Evolutionary conservation across 2,888 invertebrate species (phyloP), one percentile per base, ranked within the genome.

Genomic region (Myathropa florea): DNA sequence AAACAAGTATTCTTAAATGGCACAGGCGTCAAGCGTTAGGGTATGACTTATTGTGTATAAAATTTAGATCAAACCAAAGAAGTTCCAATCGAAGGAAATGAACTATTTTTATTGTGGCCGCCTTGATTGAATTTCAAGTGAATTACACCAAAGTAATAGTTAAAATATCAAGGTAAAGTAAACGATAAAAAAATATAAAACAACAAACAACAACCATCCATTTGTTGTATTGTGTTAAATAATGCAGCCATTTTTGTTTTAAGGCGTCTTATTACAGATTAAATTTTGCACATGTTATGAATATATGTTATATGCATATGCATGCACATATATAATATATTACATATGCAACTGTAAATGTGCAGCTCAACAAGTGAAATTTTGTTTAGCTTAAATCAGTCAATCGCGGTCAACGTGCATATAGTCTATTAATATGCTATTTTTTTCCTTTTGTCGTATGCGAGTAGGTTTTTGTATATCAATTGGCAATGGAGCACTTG

Each of bases 281-380:
- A 7, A 46, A 46, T 7, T n/a, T 67, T 57, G 28, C 55, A 80
- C 57, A 60, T 65, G 36, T 18, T 46, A 71, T 70, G 53, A 70
- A 75, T 79, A 68, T n/a, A 53, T 64, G 63, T 39, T 23, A 75
- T n/a, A n/a, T n/a, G n/a, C n/a, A n/a, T n/a, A n/a, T n/a, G n/a
- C n/a, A n/a, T n/a, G n/a, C n/a, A n/a, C n/a, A n/a, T n/a, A n/a
- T n/a, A n/a, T n/a, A n/a, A n/a, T n/a, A n/a, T n/a, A n/a, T n/a
- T n/a, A n/a, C n/a, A n/a, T n/a, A n/a, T n/a, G 36, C 59, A 70
- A 65, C 68, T 75, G 68, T 70, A 59, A 24, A 21, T 60, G 70
- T 33, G 57, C 70, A 63, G 39, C 24, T 55, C 64, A 46, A 70
- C 70, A 83, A 70, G 73, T 75, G 70, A 75, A 68, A 79, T 28